Conservation (phyloP, 2,888 invertebrate species). For the Gymnosoma rotundatum region DNA sequence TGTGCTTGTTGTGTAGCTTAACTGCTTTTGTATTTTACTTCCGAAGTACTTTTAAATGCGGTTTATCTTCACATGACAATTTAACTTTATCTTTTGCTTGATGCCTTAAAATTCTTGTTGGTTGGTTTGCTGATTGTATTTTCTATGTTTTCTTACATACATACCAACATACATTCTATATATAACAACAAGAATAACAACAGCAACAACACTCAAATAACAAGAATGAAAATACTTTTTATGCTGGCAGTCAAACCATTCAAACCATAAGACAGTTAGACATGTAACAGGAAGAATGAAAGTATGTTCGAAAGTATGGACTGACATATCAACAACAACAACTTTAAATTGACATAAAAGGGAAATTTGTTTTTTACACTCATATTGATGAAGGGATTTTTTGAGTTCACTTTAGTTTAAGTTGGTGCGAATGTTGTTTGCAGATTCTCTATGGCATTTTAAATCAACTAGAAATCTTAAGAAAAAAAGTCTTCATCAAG, state of each 20-base stretch:
- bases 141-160: slow-evolving; percentile 38
- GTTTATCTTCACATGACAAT: slow-evolving; percentile 75
- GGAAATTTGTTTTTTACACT: slow-evolving; percentile 35
- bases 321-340: slow-evolving; percentile 50
- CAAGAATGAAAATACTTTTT: slow-evolving; percentile 11
- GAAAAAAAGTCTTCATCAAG: too few species aligned
- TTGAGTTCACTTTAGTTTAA: background rate
- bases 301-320: slow-evolving; percentile 21
- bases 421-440: too few species aligned
- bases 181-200: slow-evolving; percentile 9
- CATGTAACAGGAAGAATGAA: slow-evolving; percentile 22
- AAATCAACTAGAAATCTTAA: too few species aligned
- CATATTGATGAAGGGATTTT: background rate
- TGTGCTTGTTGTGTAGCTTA: slow-evolving; percentile 5
- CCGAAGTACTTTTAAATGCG: slow-evolving; percentile 72
- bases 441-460: too few species aligned
- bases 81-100: slow-evolving; percentile 73
- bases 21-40: slow-evolving; percentile 36
- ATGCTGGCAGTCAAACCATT: slow-evolving; percentile 40
- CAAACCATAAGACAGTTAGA: slow-evolving; percentile 33
- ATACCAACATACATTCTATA: background rate
- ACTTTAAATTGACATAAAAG: slow-evolving; percentile 40
- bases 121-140: slow-evolving; percentile 56
- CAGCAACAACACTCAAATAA: background rate
- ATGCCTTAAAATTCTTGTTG: slow-evolving; percentile 56